Base-by-base conservation (phyloP, 1,140 invertebrate species). In the Drosophila teissieri region DNA sequence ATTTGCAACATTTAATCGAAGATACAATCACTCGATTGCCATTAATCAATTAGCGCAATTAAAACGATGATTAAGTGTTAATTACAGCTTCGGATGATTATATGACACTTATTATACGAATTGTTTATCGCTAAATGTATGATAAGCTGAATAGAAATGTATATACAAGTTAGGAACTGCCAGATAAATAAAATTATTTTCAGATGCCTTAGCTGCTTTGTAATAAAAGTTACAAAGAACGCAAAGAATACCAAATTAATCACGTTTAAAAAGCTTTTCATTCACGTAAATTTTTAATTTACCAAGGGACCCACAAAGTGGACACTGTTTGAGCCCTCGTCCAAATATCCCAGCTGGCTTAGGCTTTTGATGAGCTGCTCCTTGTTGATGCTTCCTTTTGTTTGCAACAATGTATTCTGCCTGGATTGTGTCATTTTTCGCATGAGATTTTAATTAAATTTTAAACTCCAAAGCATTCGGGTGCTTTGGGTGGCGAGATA, bases 381-480 rank as follows among this genome's bases (percentile, higher is more conserved):
- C 31, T 40, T 19, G 60, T 46, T 61, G 36, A 15, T 31, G 42
- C 19, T 65, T n/a, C 27, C 60, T 22, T 63, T 68, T 68, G 64
- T 68, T 46, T 27, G 12, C 46, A 31, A 19, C 24, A 44, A 60
- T 27, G n/a, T 24, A 44, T 49, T 54, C 5, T 55, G 46, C 24
- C 34, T 4, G 53, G 34, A 55, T 37, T 51, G 22, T 76, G 45
- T 65, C 67, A 44, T 74, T 75, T 73, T 54, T 56, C 55, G 17
- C 36, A 12, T 49, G 19, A 61, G 53, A 49, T 61, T 76, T 64
- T 76, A 80, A 80, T 80, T 80, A 76, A 80, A 68, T 61, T 53
- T 79, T 36, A 42, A 48, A 34, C 36, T 49, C 24, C 39, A 34
- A 42, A 52, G 52, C 56, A 57, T 54, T 74, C 56, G 24, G 36